Evolutionary conservation across 2,113 vertebrate genomes (phyloP), one percentile per base, ranked within the genome.

Genomic region (Chaetodon trifascialis): DNA sequence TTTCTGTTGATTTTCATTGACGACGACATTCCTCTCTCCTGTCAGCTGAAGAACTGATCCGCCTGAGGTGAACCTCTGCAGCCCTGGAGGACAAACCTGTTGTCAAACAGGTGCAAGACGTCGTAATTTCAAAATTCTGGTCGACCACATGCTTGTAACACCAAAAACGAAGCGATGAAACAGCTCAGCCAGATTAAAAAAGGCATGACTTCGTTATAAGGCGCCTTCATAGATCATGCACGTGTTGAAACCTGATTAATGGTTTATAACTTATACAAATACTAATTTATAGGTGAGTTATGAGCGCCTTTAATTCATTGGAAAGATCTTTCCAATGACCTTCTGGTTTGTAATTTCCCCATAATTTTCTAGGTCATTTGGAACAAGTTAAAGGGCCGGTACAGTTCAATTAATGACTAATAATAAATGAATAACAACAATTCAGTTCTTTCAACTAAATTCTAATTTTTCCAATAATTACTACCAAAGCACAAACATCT

Each of bases 91-190:
- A 2, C 7, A 65, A 47, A 69, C 19, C 19, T 68, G 63, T 5
- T 8, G 52, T 67, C 63, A 12, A 76, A 89, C 74, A 65, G 71
- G 81, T 44, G 71, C 38, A 64, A 55, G 46, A 64, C 49, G 70
- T 38, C 55, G 38, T 11, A 44, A 23, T n/a, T 30, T 30, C 30
- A 30, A n/a, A 23, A 54, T 54, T 6, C 51, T 54, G 19, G 7
- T 5, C 23, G 52, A 55, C 52, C n/a, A 23, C 52, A 54, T 23
- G 11, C 9, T 23, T 55, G 52, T 55, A 55, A 23, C 15, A 16
- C 19, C 19, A 44, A 47, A 46, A 47, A 15, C 46, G 5, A 10
- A 55, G n/a, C 11, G 2, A 11, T 5, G 10, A 4, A 23, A 23
- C 21, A 23, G n/a, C 21, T 55, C n/a, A 23, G 54, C 8, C 1